Evolutionary conservation across 2,113 vertebrate genomes (phyloP), one percentile per base, ranked within the genome.

Genomic region (Melanocharis versteri): DNA sequence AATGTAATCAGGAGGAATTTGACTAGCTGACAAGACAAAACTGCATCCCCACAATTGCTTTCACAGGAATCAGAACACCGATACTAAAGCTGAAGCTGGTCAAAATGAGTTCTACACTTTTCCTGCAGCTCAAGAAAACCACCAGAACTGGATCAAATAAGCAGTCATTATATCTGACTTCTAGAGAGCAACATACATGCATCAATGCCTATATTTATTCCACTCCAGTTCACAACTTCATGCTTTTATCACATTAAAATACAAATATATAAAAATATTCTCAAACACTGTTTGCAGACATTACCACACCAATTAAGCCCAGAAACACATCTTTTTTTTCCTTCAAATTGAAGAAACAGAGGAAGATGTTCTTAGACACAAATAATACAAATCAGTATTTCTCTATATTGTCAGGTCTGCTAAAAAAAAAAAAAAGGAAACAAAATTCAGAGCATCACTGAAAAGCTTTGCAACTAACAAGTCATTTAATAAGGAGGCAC

Each of bases 381-480:
- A 87, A 79, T 27, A 72, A 87, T 6, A 8, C 8, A 65, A 78
- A 89, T 14, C 89, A 87, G 7, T 66, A 73, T 28, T 88, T 88
- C 44, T 61, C 28, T 85, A 1, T 70, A 75, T 68, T 61, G 23
- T 58, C 56, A 73, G 23, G 15, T 92, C 28, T 53, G 20, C 39
- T 58, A 11, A 27, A 76, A 81, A 62, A 39, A 86, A 82, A 81
- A 68, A 53, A n/a, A 9, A 8, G 7, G 79, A 60, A 96, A 75
- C 56, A 27, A 94, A 96, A 96, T 80, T 86, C 30, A 88, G 56
- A 86, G 50, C 15, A 94, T 39, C 64, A 66, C 79, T 89, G 60
- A 86, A 89, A 61, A 90, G 39, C 64, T 90, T 42, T 77, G 44
- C 62, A 78, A 70, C 58, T 82, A 56, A 33, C 11, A 50, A 70